These are phyloP conservation scores for Drosophila suzukii DNA, from an alignment of 1,140 invertebrate species.

Conservation along the genomic window DNA sequence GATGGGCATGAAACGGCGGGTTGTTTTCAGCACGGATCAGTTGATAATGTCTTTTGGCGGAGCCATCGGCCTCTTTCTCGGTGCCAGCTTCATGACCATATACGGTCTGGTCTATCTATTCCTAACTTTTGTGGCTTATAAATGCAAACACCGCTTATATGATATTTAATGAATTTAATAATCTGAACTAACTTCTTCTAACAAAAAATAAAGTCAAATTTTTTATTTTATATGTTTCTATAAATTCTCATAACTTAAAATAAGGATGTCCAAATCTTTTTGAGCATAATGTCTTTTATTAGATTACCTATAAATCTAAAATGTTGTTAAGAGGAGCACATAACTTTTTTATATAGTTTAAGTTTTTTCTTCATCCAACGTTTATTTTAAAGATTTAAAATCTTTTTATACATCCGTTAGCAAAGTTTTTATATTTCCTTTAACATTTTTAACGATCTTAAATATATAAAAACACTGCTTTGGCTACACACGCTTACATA, in stretches of 20 bases:
- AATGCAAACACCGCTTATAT: slow-evolving; percentile 39
- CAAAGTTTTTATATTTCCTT: not conserved
- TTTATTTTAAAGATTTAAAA: not conserved
- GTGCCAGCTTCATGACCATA: slow-evolving; percentile 79
- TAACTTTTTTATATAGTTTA: no score
- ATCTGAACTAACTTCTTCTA: no score
- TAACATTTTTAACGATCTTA: not conserved
- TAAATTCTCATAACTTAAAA: no score
- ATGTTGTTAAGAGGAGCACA: no score
- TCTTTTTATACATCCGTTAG: not conserved
- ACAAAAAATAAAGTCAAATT: no score
- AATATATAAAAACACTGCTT: not conserved
- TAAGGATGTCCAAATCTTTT: no score
- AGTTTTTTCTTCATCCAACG: no score
- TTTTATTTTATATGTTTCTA: no score
- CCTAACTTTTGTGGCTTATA: slow-evolving; percentile 42
- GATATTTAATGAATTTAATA: not conserved
- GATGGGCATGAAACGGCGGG: slow-evolving; percentile 74
- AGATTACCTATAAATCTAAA: no score
- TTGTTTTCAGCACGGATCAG: slow-evolving; percentile 79
- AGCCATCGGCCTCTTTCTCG: slow-evolving; percentile 76
- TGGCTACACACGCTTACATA: not conserved
- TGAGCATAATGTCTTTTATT: no score
- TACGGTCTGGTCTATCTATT: slow-evolving; percentile 61
- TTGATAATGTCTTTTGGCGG: slow-evolving; percentile 79